Percentiles rank a stretch among this genome's conserved stretches.
Evolutionary conservation across 2,797 vertebrate genomes (phyloP).

Genomic region (Myiotriccus ornatus): DNA sequence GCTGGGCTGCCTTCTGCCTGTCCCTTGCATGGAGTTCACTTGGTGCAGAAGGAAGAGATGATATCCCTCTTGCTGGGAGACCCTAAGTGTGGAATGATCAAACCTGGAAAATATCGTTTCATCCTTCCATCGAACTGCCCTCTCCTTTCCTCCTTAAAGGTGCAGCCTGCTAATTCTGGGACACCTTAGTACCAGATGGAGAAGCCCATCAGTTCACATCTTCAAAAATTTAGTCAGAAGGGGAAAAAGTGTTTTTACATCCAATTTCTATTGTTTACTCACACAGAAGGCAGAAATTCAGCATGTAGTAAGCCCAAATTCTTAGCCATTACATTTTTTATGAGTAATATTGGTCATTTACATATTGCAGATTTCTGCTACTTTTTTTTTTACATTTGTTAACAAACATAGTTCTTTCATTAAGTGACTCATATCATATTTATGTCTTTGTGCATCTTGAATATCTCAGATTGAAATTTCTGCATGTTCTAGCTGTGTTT

Average conservation of each 20-base stretch:
- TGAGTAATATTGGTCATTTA: not conserved
- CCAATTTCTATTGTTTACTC: not conserved
- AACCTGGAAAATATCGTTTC: not conserved
- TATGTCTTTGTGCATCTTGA: not conserved
- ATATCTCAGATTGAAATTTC: not conserved
- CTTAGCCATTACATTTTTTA: not conserved
- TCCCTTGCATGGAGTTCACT: fast-evolving
- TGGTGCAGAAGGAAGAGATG: not conserved
- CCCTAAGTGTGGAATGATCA: not conserved
- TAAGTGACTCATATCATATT: not conserved
- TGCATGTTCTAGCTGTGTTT: not conserved
- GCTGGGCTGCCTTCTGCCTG: not conserved
- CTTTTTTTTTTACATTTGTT: not conserved
- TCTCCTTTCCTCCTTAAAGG: not conserved
- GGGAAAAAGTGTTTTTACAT: not conserved
- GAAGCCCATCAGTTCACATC: not conserved
- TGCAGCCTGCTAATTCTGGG: not conserved
- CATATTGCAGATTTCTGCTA: not conserved
- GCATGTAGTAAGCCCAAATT: not conserved
- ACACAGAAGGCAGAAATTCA: not conserved
- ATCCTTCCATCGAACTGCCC: fast-evolving
- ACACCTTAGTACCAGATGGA: not conserved
- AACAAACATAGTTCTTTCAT: not conserved
- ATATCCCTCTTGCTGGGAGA: not conserved
- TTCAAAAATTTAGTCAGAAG: not conserved